These are phyloP conservation scores for Struthio camelus DNA, from an alignment of 2,113 vertebrate genomes.

Conservation along the genomic window DNA sequence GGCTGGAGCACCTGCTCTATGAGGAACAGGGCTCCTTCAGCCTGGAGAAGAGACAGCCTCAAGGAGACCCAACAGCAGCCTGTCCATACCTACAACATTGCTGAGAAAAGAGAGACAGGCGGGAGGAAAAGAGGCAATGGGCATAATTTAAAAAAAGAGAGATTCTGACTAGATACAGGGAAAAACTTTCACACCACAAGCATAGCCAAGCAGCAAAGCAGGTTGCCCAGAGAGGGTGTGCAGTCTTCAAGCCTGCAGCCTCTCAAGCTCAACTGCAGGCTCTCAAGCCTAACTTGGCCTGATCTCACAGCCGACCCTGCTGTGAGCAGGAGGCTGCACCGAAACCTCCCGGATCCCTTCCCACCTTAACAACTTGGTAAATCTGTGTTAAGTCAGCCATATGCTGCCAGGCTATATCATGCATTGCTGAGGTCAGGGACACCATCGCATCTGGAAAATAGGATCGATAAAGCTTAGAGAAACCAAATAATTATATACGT, in stretches of 20 bases:
- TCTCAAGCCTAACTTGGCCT: not conserved
- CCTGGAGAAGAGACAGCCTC: not conserved
- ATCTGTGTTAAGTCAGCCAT: fast-evolving
- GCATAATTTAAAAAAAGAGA: not conserved
- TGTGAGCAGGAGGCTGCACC: not conserved
- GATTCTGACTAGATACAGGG: not conserved
- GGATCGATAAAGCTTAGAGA: not conserved
- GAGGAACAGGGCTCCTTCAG: not conserved
- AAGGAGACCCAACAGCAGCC: not conserved
- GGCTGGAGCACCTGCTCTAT: not conserved
- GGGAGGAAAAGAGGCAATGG: not conserved
- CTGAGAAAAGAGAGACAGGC: not conserved
- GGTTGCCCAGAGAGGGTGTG: not conserved
- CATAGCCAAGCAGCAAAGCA: not conserved
- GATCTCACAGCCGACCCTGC: not conserved
- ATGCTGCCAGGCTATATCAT: not conserved
- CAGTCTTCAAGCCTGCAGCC: not conserved
- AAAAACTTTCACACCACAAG: not conserved
- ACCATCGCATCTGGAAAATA: not conserved
- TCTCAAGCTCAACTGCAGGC: not conserved
- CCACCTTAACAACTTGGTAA: not conserved
- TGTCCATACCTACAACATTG: not conserved
- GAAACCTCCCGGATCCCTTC: not conserved
- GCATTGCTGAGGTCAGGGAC: not conserved
- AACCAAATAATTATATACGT: not conserved